A percentile compares a stretch with the other conserved stretches of the same genome.
phyloP scores from a whole-genome alignment of 2,888 invertebrate species.

The Diarsia dahlii region DNA sequence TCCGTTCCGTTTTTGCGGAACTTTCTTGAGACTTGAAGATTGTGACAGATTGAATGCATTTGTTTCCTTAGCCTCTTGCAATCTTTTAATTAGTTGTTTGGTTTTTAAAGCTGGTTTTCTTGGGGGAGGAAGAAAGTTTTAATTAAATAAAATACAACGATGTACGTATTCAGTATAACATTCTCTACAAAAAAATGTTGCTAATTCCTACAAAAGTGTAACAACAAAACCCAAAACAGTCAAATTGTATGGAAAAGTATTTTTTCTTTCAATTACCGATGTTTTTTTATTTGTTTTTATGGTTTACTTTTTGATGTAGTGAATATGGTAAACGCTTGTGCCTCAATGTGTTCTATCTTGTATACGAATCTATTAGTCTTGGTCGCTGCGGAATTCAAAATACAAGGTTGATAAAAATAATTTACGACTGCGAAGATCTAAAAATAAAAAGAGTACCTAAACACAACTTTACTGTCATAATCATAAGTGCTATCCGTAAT shows the following conservation, averaged over 20 bases:
- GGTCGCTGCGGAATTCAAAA: neutral
- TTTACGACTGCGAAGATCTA: neutral
- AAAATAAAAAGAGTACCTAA: slow-evolving; percentile 5
- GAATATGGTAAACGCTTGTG: neutral
- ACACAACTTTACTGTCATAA: neutral
- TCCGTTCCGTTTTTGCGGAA: slow-evolving; percentile 41
- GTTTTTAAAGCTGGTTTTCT: slow-evolving; percentile 42
- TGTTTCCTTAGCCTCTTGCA: slow-evolving; percentile 42
- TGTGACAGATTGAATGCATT: slow-evolving; percentile 57
- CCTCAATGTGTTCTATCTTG: neutral
- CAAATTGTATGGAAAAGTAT: too few relatives aligned
- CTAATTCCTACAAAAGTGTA: too few relatives aligned
- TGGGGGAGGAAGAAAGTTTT: slow-evolving; percentile 1
- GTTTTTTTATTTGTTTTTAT: neutral
- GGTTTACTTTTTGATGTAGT: neutral
- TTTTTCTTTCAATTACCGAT: neutral
- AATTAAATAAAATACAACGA: slow-evolving; percentile 23
- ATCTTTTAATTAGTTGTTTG: slow-evolving; percentile 59
- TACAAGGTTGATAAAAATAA: neutral
- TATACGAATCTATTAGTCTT: neutral
- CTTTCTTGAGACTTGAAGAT: slow-evolving; percentile 54
- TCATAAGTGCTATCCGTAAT: neutral
- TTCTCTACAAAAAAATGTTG: too few relatives aligned
- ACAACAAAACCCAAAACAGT: too few relatives aligned
- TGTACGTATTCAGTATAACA: neutral